These are phyloP conservation scores for Onychostoma macrolepis DNA, from an alignment of 2,113 vertebrate genomes.

Conservation along the genomic window DNA sequence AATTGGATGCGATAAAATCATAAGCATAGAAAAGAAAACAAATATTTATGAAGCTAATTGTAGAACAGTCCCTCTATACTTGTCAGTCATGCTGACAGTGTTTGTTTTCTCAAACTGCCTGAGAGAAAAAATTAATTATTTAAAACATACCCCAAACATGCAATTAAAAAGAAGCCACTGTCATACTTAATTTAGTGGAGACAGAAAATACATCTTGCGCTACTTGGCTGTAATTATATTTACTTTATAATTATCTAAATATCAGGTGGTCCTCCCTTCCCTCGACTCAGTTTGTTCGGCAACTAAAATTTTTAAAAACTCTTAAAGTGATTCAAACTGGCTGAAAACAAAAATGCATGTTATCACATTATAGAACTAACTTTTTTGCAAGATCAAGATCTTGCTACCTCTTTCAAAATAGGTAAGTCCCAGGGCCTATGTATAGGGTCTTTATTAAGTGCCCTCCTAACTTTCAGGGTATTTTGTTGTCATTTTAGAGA, in stretches of 20 bases:
- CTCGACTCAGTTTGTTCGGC: neutral
- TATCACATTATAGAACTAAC: neutral
- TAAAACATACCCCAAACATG: conserved; percentile 5
- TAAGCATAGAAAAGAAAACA: neutral
- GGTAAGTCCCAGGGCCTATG: neutral
- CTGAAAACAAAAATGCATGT: neutral
- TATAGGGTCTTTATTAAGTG: neutral
- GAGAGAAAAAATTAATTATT: neutral
- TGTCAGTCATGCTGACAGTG: neutral
- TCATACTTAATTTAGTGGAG: conserved; percentile 12
- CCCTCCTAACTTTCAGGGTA: neutral
- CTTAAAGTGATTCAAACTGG: neutral
- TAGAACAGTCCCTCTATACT: neutral
- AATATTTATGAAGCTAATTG: neutral
- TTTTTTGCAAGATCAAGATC: neutral
- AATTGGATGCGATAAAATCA: neutral
- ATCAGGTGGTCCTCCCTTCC: neutral
- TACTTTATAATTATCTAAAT: conserved; percentile 26
- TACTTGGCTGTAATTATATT: conserved; percentile 30
- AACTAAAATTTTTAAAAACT: neutral
- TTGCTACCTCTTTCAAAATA: neutral
- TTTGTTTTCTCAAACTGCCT: conserved; percentile 8
- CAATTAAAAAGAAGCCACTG: conserved; percentile 14
- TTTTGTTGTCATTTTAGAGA: neutral
- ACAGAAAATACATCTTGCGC: neutral